Base-by-base conservation (phyloP, 2,797 vertebrate species). In the Smutsia gigantea region DNA sequence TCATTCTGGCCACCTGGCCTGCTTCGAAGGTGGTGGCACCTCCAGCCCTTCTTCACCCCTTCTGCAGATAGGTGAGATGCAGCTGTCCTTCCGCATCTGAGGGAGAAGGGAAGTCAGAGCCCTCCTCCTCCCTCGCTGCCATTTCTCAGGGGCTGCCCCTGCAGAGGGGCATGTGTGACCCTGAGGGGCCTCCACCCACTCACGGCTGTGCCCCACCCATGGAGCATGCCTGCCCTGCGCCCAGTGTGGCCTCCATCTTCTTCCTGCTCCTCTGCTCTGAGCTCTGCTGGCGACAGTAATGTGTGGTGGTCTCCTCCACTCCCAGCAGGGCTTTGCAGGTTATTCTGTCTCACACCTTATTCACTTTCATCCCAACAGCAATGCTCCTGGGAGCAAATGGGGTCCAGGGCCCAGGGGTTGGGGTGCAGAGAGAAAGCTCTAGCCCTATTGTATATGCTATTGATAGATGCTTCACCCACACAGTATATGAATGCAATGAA, bases 21-120 rank as follows among this genome's bases (percentile, higher is more conserved):
- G 0, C 2, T 0, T 0, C 8, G 23, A 61, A 34, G 14, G 0
- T 4, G 13, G 27, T 0, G 7, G 13, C 27, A 7, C 82, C 66
- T 39, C 55, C 9, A 18, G 23, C 53, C 34, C 8, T 13, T 23
- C 4, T n/a, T n/a, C n/a, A 49, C 25, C 31, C 23, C 7, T 39
- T 78, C 53, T 72, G n/a, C 49, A 27, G 39, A 42, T 0, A 2
- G 55, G 31, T 27, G 6, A 17, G 63, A 14, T 25, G 6, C 29
- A 75, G 59, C 29, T 25, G 14, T 63, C 69, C 55, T 37, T 4
- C n/a, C 29, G 14, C 4, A 27, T 4, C 31, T 1, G 0, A 31
- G 57, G 72, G 57, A 57, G 10, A 2, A 0, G 9, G 64, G 29
- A 8, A 23, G 19, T 46, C 5, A 3, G 17, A 18, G 31, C 42